Base-by-base conservation (phyloP, 2,888 invertebrate genomes). In the Brachylomia viminalis region DNA sequence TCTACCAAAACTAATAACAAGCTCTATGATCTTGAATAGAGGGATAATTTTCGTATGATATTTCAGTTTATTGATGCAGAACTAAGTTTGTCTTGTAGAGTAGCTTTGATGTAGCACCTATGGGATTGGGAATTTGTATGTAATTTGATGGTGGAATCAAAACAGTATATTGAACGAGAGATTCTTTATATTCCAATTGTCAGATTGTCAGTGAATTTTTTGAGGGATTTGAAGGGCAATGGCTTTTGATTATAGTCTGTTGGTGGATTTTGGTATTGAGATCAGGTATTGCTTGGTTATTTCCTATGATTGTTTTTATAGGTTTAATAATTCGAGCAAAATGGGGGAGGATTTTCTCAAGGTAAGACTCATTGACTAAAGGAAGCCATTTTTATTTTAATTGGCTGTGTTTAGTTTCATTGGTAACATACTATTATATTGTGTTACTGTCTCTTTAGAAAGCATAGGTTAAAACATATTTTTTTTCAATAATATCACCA, bases 91-190 rank as follows among this genome's bases (percentile, higher is more conserved):
- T 86, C 79, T 80, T 76, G 77, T 66, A 77, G 81, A 84, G 84
- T 83, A 83, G 89, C 92, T 92, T 93, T 92, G 93, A 93, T 92
- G 88, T 91, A 91, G 91, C 85, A 88, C 90, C 90, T 87, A 86
- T 88, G 93, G 92, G 90, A 92, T 87, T 82, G 88, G 88, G 90
- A 89, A 89, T 91, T 90, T 89, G 86, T 87, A 88, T 88, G 81
- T 92, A 92, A 93, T 93, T 93, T 92, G 91, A 92, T 91, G 90
- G 90, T 87, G 83, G 88, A 90, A 89, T 92, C 92, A 91, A 91
- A 92, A 92, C 90, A 91, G 86, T 87, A 85, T 81, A 84, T 80
- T 88, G 84, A 85, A 77, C 59, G 58, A 79, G 79, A 66, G 79
- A 87, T 88, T 85, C 77, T 87, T 87, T 87, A 75, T 88, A 77